phyloP scores from a whole-genome alignment of 2,888 invertebrate species.

The Pheosia gnoma region DNA sequence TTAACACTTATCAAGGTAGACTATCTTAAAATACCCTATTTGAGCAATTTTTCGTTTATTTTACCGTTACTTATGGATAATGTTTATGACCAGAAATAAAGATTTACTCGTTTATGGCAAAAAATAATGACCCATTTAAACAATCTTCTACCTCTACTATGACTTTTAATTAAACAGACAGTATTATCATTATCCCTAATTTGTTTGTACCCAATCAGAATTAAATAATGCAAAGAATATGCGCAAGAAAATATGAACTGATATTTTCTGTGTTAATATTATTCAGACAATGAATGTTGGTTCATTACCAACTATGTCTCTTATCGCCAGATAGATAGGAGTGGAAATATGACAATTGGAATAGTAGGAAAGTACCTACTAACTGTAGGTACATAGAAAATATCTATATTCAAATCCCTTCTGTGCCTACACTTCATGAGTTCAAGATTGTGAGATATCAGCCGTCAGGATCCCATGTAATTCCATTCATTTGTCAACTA shows the following conservation, averaged over 20 bases:
- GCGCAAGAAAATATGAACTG: slow-evolving; percentile 9
- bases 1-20: too few relatives aligned
- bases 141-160: too few relatives aligned
- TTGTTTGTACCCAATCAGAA: too few relatives aligned
- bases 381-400: slow-evolving; percentile 2
- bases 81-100: too few relatives aligned
- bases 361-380: slow-evolving; percentile 10
- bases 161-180: too few relatives aligned
- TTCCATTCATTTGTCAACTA: slow-evolving; percentile 46
- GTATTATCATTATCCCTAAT: too few relatives aligned
- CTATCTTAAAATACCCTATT: too few relatives aligned
- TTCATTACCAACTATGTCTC: slow-evolving; percentile 21
- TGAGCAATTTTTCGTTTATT: too few relatives aligned
- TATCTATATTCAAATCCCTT: slow-evolving; percentile 29
- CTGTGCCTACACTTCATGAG: slow-evolving; percentile 28
- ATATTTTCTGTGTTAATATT: slow-evolving; percentile 20
- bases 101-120: too few relatives aligned
- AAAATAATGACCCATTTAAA: too few relatives aligned
- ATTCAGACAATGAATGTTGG: slow-evolving; percentile 24
- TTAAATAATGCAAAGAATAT: too few relatives aligned
- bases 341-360: slow-evolving; percentile 26
- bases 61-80: too few relatives aligned
- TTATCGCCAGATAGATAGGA: slow-evolving; percentile 28
- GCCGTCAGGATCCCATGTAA: slow-evolving; percentile 38
- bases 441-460: slow-evolving; percentile 49